phyloP scores from a whole-genome alignment of 1,140 invertebrate genomes.

The Pseudomyrmex concolor region DNA sequence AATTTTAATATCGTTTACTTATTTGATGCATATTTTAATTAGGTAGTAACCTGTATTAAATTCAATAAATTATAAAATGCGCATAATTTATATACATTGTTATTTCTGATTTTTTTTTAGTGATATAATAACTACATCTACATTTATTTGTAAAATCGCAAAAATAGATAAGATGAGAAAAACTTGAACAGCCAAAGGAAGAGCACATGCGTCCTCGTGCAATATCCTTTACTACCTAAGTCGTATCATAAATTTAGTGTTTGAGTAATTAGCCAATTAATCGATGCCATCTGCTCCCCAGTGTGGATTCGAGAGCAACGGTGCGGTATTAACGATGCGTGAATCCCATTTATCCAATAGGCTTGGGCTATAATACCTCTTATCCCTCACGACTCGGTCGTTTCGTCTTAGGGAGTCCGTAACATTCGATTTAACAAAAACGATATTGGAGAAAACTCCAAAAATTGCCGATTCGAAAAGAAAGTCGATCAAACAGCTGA shows the following conservation, averaged over 20 bases:
- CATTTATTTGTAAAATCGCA: neutral
- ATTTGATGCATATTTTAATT: neutral
- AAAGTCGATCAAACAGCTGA: neutral
- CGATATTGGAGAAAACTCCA: conserved; percentile 27
- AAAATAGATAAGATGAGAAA: neutral
- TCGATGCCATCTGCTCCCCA: conserved; percentile 58
- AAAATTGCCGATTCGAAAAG: conserved; percentile 17
- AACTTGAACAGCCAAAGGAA: neutral
- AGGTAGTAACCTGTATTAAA: neutral
- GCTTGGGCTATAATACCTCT: conserved; percentile 59
- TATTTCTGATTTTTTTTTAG: neutral
- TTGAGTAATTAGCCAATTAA: conserved; percentile 73
- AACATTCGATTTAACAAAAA: conserved; percentile 43
- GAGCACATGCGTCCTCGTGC: neutral
- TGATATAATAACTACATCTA: neutral
- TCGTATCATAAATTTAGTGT: conserved; percentile 60
- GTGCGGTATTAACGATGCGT: conserved; percentile 68
- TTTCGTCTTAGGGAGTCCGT: conserved; percentile 40
- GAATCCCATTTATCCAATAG: conserved; percentile 72
- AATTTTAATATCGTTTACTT: neutral
- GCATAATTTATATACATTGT: neutral
- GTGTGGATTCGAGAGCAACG: conserved; percentile 46
- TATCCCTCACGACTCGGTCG: conserved; percentile 49
- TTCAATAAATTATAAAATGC: neutral
- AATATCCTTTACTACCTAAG: conserved; percentile 21